Conservation (phyloP, 2,113 vertebrate species). For the Nestor notabilis region DNA sequence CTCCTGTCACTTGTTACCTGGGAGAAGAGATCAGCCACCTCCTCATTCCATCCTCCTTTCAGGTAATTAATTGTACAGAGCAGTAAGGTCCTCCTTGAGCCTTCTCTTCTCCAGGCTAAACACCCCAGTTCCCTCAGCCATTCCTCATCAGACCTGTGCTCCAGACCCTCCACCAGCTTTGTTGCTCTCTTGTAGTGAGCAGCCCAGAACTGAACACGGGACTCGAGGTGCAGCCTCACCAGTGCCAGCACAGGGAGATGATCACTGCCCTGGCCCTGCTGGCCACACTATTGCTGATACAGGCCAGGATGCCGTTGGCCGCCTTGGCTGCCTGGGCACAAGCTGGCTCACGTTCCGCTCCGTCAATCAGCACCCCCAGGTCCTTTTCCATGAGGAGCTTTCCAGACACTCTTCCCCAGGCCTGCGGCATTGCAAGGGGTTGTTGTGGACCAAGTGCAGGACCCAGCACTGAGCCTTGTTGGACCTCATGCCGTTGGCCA, state of each 20-base stretch:
- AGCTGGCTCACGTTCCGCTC: neutral
- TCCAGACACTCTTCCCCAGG: neutral
- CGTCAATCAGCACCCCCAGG: neutral
- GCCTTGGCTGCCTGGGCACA: neutral
- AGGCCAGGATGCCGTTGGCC: neutral
- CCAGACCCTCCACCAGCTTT: neutral
- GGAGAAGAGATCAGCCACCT: neutral
- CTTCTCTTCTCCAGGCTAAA: neutral
- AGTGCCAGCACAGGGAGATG: neutral
- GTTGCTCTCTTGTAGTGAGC: neutral
- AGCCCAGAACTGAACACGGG: neutral
- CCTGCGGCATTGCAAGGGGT: neutral
- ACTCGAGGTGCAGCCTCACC: neutral
- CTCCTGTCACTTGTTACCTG: neutral
- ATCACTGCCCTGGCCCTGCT: neutral
- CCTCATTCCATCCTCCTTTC: neutral
- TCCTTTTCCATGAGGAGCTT: neutral
- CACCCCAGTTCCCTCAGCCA: neutral
- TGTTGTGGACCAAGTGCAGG: neutral
- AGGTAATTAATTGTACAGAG: neutral
- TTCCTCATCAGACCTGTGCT: neutral
- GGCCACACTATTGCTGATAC: neutral
- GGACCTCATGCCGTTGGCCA: neutral
- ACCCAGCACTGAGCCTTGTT: neutral
- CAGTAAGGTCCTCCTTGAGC: neutral